Percentiles rank a stretch among this genome's conserved stretches.
Evolutionary conservation across 2,888 invertebrate genomes (phyloP).

Genomic region (Galeopsomyia nigrocyanea): DNA sequence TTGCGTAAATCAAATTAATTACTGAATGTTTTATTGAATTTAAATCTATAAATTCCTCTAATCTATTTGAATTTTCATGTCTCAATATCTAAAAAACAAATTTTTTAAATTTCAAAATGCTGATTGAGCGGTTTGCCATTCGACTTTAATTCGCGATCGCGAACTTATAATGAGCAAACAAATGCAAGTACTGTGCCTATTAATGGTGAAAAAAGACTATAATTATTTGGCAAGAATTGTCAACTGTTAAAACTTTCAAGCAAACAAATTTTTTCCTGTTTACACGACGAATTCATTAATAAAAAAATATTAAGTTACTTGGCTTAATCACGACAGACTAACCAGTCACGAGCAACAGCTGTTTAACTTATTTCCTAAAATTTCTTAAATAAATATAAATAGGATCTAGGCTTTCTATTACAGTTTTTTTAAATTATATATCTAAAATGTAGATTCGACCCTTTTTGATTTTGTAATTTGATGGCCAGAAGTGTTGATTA

Average conservation of each 20-base stretch:
- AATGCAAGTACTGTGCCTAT: slow-evolving; percentile 58
- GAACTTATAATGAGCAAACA: slow-evolving; percentile 58
- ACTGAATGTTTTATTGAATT: too few species aligned
- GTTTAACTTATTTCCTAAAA: slow-evolving; percentile 62
- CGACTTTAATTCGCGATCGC: slow-evolving; percentile 27
- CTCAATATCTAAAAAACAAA: too few species aligned
- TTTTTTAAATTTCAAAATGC: slow-evolving; percentile 10
- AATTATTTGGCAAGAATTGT: slow-evolving; percentile 43
- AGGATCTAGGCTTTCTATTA: slow-evolving; percentile 37
- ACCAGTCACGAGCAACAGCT: slow-evolving; percentile 62
- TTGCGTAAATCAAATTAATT: slow-evolving; percentile 19
- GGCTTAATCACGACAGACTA: slow-evolving; percentile 65
- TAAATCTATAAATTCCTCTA: too few species aligned
- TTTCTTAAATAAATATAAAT: slow-evolving; percentile 65
- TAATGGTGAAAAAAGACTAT: slow-evolving; percentile 47
- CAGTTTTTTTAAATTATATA: too few species aligned
- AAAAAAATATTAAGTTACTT: slow-evolving; percentile 54
- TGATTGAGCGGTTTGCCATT: slow-evolving; percentile 38
- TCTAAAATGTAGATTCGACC: slow-evolving; percentile 55
- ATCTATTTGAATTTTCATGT: too few species aligned
- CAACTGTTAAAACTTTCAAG: slow-evolving; percentile 13
- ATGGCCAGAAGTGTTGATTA: background rate
- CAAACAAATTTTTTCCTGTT: slow-evolving; percentile 11
- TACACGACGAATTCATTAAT: slow-evolving; percentile 6
- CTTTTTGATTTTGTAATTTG: slow-evolving; percentile 26